phyloP scores from a whole-genome alignment of 2,113 vertebrate species.

The Syrmaticus mikado region DNA sequence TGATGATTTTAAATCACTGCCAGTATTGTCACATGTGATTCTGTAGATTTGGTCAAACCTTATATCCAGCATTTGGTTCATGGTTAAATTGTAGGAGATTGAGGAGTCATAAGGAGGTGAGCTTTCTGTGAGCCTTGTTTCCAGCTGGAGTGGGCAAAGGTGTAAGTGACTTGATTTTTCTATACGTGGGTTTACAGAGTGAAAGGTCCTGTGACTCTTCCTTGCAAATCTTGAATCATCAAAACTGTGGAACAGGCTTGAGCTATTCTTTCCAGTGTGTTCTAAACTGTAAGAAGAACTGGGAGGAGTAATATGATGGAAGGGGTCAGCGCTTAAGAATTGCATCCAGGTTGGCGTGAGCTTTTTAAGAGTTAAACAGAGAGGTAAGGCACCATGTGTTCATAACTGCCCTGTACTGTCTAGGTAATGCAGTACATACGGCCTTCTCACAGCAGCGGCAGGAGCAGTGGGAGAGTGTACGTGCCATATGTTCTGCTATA shows the following conservation, averaged over 20 bases:
- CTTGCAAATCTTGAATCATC: not conserved
- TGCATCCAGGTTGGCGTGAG: not conserved
- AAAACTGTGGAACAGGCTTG: fast-evolving
- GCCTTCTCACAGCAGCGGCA: slow-evolving; percentile 27
- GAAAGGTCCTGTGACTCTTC: not conserved
- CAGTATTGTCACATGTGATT: fast-evolving
- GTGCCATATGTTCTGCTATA: slow-evolving; percentile 45
- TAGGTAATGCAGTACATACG: slow-evolving; percentile 46
- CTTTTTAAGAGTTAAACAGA: not conserved
- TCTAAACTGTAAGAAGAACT: not conserved
- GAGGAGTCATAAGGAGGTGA: not conserved
- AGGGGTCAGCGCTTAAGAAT: not conserved
- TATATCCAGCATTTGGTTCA: not conserved
- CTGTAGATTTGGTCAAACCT: not conserved
- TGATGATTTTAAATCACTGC: not conserved
- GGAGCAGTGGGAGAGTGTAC: slow-evolving; percentile 49
- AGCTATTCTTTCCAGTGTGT: not conserved
- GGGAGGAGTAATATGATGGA: not conserved
- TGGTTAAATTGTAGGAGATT: not conserved
- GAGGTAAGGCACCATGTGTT: not conserved
- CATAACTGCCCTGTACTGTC: not conserved
- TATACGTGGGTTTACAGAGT: not conserved
- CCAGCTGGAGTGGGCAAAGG: not conserved
- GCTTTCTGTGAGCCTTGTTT: not conserved
- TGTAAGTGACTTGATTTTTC: not conserved